A percentile compares a stretch with the other conserved stretches of the same genome.
phyloP scores from a whole-genome alignment of 2,113 vertebrate genomes.

The Lethenteron camtschaticum region DNA sequence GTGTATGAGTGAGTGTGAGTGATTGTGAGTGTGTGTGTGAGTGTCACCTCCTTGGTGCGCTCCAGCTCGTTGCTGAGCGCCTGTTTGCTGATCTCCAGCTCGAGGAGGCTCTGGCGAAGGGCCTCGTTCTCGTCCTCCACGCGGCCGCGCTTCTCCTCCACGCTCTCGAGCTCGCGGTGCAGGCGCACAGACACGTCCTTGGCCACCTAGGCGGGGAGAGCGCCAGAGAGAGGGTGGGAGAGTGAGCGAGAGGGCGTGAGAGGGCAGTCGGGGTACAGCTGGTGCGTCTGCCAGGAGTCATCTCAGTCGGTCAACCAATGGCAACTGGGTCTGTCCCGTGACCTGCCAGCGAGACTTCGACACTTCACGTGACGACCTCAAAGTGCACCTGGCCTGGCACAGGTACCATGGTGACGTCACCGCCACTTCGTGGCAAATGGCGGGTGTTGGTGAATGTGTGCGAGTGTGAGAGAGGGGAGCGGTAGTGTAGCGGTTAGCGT shows the following conservation, averaged over 20 bases:
- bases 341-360: no score
- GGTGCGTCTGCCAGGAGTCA: no score
- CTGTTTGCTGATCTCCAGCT: conserved; percentile 79
- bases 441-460: no score
- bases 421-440: no score
- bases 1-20: background rate
- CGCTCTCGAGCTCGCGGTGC: conserved; percentile 65
- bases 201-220: conserved; percentile 36
- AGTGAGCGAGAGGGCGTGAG: background rate
- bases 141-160: conserved; percentile 63
- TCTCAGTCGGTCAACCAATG: no score
- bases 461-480: no score
- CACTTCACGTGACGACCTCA: no score
- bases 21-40: background rate
- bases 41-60: conserved; percentile 56
- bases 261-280: background rate
- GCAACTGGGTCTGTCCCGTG: no score
- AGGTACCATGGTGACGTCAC: no score
- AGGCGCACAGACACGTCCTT: conserved; percentile 88
- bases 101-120: conserved; percentile 54
- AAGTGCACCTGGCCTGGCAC: no score
- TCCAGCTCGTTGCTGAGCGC: conserved; percentile 85
- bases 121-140: conserved; percentile 88
- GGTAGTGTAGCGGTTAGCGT: no score
- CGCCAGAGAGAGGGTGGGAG: background rate